Percentiles rank a stretch among this genome's conserved stretches.
Evolutionary conservation across 2,113 vertebrate species (phyloP).

Genomic region (Notiomystis cincta): DNA sequence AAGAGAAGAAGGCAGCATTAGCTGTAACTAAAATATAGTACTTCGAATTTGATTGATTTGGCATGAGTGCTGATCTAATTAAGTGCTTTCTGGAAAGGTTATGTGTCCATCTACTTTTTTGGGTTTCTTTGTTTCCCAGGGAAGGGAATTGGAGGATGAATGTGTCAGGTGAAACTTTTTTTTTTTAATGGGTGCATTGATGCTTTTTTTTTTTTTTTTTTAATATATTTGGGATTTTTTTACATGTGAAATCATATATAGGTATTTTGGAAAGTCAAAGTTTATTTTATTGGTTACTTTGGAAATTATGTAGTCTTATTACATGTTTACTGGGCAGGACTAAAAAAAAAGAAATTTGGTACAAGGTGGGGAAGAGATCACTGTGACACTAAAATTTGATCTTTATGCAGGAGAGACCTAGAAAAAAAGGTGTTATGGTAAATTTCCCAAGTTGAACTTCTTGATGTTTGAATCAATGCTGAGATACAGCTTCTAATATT

Average conservation of each 20-base stretch:
- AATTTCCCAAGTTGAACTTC: background rate
- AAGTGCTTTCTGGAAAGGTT: background rate
- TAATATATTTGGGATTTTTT: background rate
- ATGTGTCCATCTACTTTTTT: background rate
- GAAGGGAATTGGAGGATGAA: background rate
- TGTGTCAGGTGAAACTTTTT: background rate
- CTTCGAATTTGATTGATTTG: background rate
- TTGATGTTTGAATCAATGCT: background rate
- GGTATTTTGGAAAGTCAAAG: background rate
- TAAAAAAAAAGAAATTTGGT: background rate
- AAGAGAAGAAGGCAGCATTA: background rate
- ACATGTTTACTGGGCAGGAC: background rate
- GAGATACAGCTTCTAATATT: background rate
- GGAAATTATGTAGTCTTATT: background rate
- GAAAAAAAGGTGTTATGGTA: background rate
- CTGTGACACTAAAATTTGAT: background rate
- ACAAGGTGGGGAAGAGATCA: background rate
- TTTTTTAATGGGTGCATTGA: rapidly evolving
- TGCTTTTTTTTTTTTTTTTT: background rate
- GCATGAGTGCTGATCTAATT: background rate
- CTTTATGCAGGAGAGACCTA: background rate
- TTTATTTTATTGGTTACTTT: background rate
- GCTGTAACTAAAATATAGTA: background rate
- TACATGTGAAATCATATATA: background rate
- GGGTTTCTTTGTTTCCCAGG: background rate